Evolutionary conservation across 2,113 vertebrate species (phyloP).

Genomic region (Cyphomyrus plagiostoma): DNA sequence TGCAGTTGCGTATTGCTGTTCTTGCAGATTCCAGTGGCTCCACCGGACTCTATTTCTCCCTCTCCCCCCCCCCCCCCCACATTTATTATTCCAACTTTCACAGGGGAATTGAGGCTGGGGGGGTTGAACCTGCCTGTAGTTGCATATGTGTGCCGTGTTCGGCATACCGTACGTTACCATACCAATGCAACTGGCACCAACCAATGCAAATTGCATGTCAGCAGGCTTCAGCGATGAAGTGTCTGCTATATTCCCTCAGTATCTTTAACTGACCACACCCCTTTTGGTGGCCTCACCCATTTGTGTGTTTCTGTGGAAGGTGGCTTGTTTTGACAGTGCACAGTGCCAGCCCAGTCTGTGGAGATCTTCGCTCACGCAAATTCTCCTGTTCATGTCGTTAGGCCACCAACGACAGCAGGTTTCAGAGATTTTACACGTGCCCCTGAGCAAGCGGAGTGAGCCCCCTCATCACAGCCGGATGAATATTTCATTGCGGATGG

Average conservation of each 20-base stretch:
- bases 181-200: neutral
- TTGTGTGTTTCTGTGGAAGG: neutral
- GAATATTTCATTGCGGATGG: slow-evolving; percentile 16
- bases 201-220: neutral
- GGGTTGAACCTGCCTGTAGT: neutral
- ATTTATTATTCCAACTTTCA: neutral
- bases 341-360: neutral
- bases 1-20: neutral
- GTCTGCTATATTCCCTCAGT: neutral
- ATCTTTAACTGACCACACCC: neutral
- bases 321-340: slow-evolving; percentile 32
- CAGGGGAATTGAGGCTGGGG: neutral
- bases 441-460: neutral
- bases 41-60: neutral
- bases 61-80: too few species aligned
- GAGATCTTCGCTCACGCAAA: neutral
- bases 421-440: neutral
- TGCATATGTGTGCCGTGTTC: neutral
- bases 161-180: neutral
- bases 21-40: neutral
- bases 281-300: neutral
- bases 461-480: neutral
- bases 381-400: slow-evolving; percentile 24
- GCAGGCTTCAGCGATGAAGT: neutral
- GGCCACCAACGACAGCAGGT: neutral